These are phyloP conservation scores for Caenorhabditis tropicalis DNA, from an alignment of 1,140 invertebrate species.

Conservation along the genomic window DNA sequence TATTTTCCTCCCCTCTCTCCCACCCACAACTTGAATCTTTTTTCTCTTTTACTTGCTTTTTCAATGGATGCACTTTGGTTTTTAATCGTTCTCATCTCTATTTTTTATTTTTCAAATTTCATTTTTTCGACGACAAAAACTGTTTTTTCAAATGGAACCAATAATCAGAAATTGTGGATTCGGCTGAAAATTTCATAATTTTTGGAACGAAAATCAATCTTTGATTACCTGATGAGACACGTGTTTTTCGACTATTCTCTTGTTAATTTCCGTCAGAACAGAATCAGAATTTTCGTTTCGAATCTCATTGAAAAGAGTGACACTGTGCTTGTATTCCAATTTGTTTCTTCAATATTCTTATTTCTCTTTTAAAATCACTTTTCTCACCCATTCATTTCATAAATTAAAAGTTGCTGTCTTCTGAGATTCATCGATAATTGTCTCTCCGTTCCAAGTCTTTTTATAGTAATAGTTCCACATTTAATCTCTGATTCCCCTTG, in stretches of 20 bases:
- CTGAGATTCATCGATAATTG: not conserved
- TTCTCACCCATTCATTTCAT: not conserved
- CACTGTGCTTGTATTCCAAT: not conserved
- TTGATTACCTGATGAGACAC: not conserved
- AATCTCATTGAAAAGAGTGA: not conserved
- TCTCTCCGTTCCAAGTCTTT: not conserved
- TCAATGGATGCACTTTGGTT: not conserved
- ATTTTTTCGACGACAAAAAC: not conserved
- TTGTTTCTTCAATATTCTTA: not conserved
- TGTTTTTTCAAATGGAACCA: too few species aligned
- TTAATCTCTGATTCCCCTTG: not conserved
- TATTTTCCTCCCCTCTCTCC: not conserved
- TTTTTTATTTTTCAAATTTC: not conserved
- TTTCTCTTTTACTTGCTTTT: not conserved
- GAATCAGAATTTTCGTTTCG: not conserved
- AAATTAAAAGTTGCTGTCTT: slow-evolving; percentile 12
- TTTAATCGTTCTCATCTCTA: not conserved
- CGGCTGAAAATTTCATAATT: not conserved
- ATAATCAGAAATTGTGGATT: not conserved
- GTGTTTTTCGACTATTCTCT: not conserved
- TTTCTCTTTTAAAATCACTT: not conserved
- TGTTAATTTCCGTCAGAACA: not conserved
- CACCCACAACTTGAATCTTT: not conserved
- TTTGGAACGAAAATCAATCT: not conserved
- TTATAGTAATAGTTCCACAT: not conserved